Base-by-base conservation (phyloP, 2,888 invertebrate genomes). In the Troides oblongomaculatus region DNA sequence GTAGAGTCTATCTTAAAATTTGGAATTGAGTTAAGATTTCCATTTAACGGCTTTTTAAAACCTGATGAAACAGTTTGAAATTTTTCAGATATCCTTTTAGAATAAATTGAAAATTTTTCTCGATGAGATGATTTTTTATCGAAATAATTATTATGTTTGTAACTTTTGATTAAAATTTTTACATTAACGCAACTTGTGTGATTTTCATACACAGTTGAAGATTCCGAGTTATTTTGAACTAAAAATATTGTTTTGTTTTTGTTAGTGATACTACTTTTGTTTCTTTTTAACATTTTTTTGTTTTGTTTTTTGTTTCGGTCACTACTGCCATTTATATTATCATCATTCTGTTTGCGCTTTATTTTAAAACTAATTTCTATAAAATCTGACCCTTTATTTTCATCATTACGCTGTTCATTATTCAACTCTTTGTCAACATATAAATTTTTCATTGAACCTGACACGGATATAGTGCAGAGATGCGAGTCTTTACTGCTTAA, bases 341-440 rank as follows among this genome's bases (percentile, higher is more conserved):
- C 86, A 1, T 60, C 70, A n/a, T 82, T 83, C 68, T 84, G 82
- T 66, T 80, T 82, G 2, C 89, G 79, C 73, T 83, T 86, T 10
- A 90, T 71, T 69, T 85, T 86, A 56, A 90, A 84, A 72, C 85
- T 81, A 57, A 91, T 88, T 79, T 90, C 89, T 63, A 90, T 80
- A 56, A 84, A 75, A 75, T 88, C 87, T 14, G 81, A 74, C 50
- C 83, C 65, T 73, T 85, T 88, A 2, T 72, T 72, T 17, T 81
- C 78, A 66, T 82, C 85, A 73, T 74, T 80, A 1, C 67, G 70
- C 60, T 81, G 74, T 3, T 67, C 68, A 2, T 75, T 66, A 23
- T 79, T 72, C 65, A 74, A 69, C 7, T 72, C 65, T 50, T 74
- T 74, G 65, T 78, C 76, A 25, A 79, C 72, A 56, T 72, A 64